phyloP scores from a whole-genome alignment of 2,797 vertebrate species.

The Pseudochromis fuscus region DNA sequence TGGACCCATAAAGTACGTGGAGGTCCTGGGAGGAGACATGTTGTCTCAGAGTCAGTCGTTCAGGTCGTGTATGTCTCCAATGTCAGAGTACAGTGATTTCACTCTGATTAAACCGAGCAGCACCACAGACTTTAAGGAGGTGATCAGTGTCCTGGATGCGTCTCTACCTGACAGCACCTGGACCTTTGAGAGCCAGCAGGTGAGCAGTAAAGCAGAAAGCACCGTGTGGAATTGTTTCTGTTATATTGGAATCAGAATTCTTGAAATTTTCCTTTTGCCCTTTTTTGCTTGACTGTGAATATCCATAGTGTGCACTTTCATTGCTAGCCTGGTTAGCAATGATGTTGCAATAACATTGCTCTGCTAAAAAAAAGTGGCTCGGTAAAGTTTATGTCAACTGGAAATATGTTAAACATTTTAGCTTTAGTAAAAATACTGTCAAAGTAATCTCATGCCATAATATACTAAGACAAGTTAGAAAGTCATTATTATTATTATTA shows the following conservation, averaged over 20 bases:
- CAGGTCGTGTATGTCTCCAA: slow-evolving; percentile 81
- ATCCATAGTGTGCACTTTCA: background rate
- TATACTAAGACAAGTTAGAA: too few species aligned
- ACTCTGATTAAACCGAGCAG: slow-evolving; percentile 81
- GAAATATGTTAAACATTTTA: background rate
- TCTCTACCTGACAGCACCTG: slow-evolving; percentile 78
- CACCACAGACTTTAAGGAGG: slow-evolving; percentile 73
- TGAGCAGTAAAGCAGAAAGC: slow-evolving; percentile 53
- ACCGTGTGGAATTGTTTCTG: accelerated
- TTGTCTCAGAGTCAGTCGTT: slow-evolving; percentile 83
- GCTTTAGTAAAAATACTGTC: background rate
- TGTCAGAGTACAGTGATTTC: slow-evolving; percentile 83
- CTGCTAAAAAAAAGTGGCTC: too few species aligned
- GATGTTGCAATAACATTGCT: background rate
- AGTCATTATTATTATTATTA: too few species aligned
- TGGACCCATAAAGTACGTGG: slow-evolving; percentile 67
- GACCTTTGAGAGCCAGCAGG: slow-evolving; percentile 82
- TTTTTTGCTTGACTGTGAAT: background rate
- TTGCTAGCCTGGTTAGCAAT: background rate
- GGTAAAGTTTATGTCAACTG: too few species aligned
- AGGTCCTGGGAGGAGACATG: slow-evolving; percentile 83
- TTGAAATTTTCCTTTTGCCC: accelerated
- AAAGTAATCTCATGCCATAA: too few species aligned
- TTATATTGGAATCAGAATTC: background rate
- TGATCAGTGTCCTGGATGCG: slow-evolving; percentile 76